A percentile compares a stretch with the other conserved stretches of the same genome.
Conservation (phyloP, 2,113 vertebrate genomes). For the Hyperoodon ampullatus region DNA sequence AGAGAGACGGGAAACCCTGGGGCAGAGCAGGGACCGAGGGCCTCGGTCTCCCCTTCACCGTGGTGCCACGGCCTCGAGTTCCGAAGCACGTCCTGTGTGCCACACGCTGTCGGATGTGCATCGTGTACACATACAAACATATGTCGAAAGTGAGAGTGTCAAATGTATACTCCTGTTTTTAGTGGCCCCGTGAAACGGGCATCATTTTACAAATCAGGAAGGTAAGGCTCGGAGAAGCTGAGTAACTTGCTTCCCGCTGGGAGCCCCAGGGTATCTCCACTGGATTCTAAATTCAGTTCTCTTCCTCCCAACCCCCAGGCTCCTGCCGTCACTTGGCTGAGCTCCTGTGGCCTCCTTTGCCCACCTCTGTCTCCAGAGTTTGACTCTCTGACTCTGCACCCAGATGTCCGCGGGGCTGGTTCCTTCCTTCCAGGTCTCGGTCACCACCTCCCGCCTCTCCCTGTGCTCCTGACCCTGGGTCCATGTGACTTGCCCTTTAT, state of each 20-base stretch:
- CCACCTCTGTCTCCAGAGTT: not conserved
- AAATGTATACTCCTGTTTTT: rapidly evolving
- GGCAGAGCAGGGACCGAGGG: too few species aligned
- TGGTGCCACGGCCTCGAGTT: too few species aligned
- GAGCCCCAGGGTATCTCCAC: not conserved
- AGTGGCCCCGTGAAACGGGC: not conserved
- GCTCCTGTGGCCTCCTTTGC: too few species aligned
- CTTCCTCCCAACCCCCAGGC: too few species aligned
- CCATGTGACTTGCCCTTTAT: rapidly evolving
- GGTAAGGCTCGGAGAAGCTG: too few species aligned
- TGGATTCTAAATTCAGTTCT: not conserved
- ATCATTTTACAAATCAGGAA: not conserved
- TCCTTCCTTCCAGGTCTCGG: rapidly evolving
- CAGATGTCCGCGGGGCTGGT: rapidly evolving
- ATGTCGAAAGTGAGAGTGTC: not conserved
- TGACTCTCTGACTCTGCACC: not conserved
- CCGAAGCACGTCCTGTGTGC: too few species aligned
- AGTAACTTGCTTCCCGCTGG: not conserved
- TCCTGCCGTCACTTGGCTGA: rapidly evolving
- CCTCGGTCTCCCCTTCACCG: too few species aligned
- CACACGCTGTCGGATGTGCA: rapidly evolving
- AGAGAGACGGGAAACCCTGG: not conserved
- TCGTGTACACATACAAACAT: rapidly evolving
- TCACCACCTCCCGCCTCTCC: rapidly evolving
- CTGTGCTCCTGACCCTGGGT: rapidly evolving